Base-by-base conservation (phyloP, 1,140 invertebrate species). In the Dolichoris vasculosae region DNA sequence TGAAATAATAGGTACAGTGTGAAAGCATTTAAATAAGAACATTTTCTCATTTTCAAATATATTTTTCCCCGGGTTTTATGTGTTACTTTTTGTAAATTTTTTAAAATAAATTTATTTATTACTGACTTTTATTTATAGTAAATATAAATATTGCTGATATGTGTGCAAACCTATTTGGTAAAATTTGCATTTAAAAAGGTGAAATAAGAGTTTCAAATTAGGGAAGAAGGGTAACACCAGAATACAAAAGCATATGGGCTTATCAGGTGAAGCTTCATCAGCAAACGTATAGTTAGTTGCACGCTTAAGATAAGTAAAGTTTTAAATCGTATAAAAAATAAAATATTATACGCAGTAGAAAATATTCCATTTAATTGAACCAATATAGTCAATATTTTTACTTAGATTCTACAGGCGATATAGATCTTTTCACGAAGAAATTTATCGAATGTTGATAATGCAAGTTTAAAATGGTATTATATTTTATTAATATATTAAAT, bases 21-120 rank as follows among this genome's bases (percentile, higher is more conserved):
- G 40, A 67, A 17, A 48, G 35, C 26, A 48, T 43, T 78, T 83
- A 67, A 83, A 77, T 51, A 30, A n/a, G 43, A 67, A 30, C 55
- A 43, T 83, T 83, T 83, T 63, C 55, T 63, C 76, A 76, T 83
- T 63, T n/a, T 59, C 35, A 38, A 30, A 55, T 55, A 32, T 23
- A 13, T 46, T 20, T 64, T 79, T 77, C 30, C 30, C 48, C 4
- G 8, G 17, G 0, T 20, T 69, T 48, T 15, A 15, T n/a, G 13
- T 20, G 17, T 23, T 38, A 23, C 38, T 20, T 38, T 67, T 69
- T 69, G 23, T 69, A 20, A n/a, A 8, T 30, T 59, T 64, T 76
- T 1, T 59, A 7, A 7, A 13, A 6, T 46, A 46, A 13, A 7
- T 46, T 46, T 26, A 26, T 26, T 26, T 59, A 59, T 76, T 83